phyloP scores from a whole-genome alignment of 1,140 invertebrate genomes.

The Drosophila seguyi region DNA sequence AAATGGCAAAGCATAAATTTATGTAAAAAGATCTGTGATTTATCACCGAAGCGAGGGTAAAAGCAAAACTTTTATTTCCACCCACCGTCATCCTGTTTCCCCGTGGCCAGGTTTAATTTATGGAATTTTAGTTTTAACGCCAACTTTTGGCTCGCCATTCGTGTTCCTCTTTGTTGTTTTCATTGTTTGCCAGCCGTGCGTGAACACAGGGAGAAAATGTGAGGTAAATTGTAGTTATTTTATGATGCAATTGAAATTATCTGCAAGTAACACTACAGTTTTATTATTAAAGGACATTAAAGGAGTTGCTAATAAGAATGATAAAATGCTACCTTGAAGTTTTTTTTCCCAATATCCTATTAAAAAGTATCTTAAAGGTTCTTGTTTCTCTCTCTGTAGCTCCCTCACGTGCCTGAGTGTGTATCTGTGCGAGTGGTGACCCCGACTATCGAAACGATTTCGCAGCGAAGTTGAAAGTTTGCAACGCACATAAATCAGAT shows the following conservation, averaged over 20 bases:
- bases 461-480: constrained; percentile 72
- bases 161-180: constrained; percentile 35
- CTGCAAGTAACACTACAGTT: no score
- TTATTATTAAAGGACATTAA: no score
- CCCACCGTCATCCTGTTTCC: constrained; percentile 6
- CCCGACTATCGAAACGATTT: constrained; percentile 40
- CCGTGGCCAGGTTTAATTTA: constrained; percentile 71
- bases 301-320: no score
- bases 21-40: constrained; percentile 84
- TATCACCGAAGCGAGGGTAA: constrained; percentile 55
- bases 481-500: constrained; percentile 80
- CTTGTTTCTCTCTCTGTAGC: background rate
- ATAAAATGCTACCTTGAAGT: no score
- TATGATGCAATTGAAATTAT: no score
- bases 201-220: constrained; percentile 21
- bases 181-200: constrained; percentile 48
- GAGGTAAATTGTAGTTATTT: background rate
- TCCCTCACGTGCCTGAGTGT: constrained; percentile 32
- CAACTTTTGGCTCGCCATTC: constrained; percentile 65
- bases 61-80: constrained; percentile 78
- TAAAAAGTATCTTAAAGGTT: no score
- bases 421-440: constrained; percentile 30
- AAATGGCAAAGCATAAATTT: constrained; percentile 83
- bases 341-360: no score
- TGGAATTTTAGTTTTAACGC: constrained; percentile 80